Evolutionary conservation across 2,113 vertebrate species (phyloP), one percentile per base, ranked within the genome.

Genomic region (Myotis brandtii): DNA sequence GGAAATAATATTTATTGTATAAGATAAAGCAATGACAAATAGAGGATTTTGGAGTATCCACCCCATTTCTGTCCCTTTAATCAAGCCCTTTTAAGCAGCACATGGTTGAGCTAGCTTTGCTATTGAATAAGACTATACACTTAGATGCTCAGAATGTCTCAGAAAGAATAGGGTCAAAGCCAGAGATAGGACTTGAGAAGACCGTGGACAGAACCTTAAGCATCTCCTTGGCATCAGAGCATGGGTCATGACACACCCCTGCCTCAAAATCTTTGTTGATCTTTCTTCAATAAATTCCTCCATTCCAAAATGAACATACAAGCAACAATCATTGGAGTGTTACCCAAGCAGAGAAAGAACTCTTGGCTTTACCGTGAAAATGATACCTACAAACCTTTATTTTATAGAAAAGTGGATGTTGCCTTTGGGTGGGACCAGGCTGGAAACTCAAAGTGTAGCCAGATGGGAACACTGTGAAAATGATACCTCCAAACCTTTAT

Each of bases 1-100:
- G 21, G 18, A 96, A 96, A 90, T 75, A 85, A 90, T 56, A 67
- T 37, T 91, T 88, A 46, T 83, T 83, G 0, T 43, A 23, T 21
- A 73, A 14, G 18, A 27, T 2, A 87, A 79, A 64, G 4, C 94
- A 95, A 70, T 79, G 76, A 75, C 67, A 67, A n/a, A 25, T 6
- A 0, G 73, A 77, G 46, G 20, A 48, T 43, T 94, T 27, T 46
- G 18, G 52, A 23, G 8, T 88, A 62, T 0, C 10, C 1, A 64
- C 88, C 27, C n/a, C 4, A 66, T 48, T 67, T 73, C 12, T 56
- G 8, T 3, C 6, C 7, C 10, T 84, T 95, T 91, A 34, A 56
- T 72, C 0, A 62, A 81, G 17, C 10, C 43, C 2, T 73, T 87
- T 89, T 20, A 50, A 32, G 16, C 18, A 54, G 50, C 4, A 17